Conservation (phyloP, 2,113 vertebrate genomes). For the Bombycilla garrulus region DNA sequence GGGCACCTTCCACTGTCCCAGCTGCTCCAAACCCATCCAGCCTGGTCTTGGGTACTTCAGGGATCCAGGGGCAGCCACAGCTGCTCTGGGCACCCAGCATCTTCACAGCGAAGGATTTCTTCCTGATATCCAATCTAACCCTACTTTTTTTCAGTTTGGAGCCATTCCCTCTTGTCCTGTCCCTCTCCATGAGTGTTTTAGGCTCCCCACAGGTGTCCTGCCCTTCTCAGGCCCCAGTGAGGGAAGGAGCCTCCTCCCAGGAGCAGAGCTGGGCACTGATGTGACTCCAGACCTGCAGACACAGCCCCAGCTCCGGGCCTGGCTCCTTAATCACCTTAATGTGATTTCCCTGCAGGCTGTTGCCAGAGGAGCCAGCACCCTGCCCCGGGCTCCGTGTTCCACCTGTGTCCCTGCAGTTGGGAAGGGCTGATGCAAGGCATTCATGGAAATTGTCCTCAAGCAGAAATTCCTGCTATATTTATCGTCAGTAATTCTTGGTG, state of each 20-base stretch:
- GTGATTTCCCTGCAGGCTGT: background rate
- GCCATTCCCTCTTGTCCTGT: background rate
- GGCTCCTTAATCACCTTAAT: slow-evolving; percentile 39
- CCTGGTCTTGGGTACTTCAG: background rate
- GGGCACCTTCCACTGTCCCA: background rate
- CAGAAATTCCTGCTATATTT: background rate
- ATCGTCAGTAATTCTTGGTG: background rate
- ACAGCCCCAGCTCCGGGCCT: background rate
- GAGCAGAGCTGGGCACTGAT: background rate
- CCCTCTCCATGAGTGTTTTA: background rate
- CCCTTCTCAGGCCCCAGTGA: background rate
- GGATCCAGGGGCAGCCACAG: background rate
- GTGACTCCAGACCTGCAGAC: background rate
- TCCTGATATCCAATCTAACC: background rate
- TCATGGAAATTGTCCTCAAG: background rate
- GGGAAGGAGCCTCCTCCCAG: background rate
- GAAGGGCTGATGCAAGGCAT: background rate
- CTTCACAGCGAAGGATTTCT: background rate
- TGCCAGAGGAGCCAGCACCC: slow-evolving; percentile 2
- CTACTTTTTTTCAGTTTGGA: rapidly evolving
- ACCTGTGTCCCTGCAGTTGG: background rate
- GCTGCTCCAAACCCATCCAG: rapidly evolving
- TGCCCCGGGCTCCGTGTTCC: background rate
- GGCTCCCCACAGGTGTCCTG: background rate
- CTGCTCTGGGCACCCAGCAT: background rate